Conservation (phyloP, 2,888 invertebrate genomes). For the Venustoraphidia nigricollis region DNA sequence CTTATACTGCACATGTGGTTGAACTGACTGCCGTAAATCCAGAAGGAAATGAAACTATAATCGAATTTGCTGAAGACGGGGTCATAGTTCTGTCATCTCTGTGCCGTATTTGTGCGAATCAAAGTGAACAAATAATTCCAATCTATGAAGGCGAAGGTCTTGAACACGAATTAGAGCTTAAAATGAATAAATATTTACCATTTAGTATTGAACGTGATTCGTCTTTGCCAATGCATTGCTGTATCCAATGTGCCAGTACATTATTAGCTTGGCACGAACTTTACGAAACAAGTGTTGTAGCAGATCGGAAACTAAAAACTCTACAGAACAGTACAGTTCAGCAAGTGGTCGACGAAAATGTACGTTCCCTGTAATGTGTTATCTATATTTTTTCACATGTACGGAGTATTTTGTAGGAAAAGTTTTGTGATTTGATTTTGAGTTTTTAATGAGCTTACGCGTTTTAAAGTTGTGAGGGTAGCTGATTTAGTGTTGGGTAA, state of each 20-base stretch:
- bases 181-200: constrained; percentile 48
- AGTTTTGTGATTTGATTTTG: too few species aligned
- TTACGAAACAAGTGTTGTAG: constrained; percentile 34
- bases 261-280: constrained; percentile 49
- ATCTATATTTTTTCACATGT: too few species aligned
- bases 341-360: too few species aligned
- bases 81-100: constrained; percentile 16
- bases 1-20: too few species aligned
- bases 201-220: constrained; percentile 38
- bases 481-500: too few species aligned
- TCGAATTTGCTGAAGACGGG: constrained; percentile 9
- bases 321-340: constrained; percentile 14
- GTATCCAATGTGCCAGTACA: constrained; percentile 47
- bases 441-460: too few species aligned
- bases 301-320: constrained; percentile 31
- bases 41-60: constrained; percentile 1
- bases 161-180: constrained; percentile 38
- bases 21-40: too few species aligned
- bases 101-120: constrained; percentile 40
- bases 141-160: constrained; percentile 46
- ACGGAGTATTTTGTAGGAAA: too few species aligned
- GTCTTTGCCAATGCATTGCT: constrained; percentile 39
- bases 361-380: too few species aligned
- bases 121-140: constrained; percentile 36
- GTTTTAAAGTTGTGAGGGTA: too few species aligned